Evolutionary conservation across 2,797 vertebrate genomes (phyloP), one percentile per base, ranked within the genome.

Genomic region (Poecilia gillii): DNA sequence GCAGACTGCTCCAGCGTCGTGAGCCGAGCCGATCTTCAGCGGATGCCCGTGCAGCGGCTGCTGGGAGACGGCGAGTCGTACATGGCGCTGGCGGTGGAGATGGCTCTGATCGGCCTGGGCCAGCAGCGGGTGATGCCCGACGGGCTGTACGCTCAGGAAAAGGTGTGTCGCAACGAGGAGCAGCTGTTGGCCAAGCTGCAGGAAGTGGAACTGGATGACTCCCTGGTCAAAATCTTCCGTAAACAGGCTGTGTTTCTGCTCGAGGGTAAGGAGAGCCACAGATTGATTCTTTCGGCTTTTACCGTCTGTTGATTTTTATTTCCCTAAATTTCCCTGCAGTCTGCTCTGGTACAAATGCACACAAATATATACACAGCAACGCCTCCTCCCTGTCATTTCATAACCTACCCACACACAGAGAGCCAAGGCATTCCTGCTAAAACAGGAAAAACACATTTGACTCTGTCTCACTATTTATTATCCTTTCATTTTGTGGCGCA

Each of bases 201-300:
- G 91, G 98, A 99, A 96, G 96, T 99, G 93, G 97, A 98, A 89
- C 94, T 99, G 95, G 98, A 98, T 85, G 98, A 99, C 92, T 96
- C 96, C 81, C 94, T 99, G 92, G 97, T 99, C 96, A 99, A 98
- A 95, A 99, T 99, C 96, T 99, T 99, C 95, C 97, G 97, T 93
- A 99, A 99, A 93, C 98, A 99, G 97, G 98, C 98, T 81, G 97
- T 98, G 95, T 97, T 99, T 96, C 96, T 99, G 77, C 95, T 99
- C 91, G 98, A 99, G 96, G 98, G 98, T 99, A 93, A 95, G 95
- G 36, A 55, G 72, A 36, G 25, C 8, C 49, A 2, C 45, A n/a
- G 16, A 51, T 16, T 49, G 14, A 70, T 70, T 74, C 14, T 57
- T 23, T 57, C 41, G 68, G 59, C 20, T 20, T 51, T 39, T 25